These are phyloP conservation scores for Mormoops blainvillei DNA, from an alignment of 2,113 vertebrate genomes.

Conservation along the genomic window DNA sequence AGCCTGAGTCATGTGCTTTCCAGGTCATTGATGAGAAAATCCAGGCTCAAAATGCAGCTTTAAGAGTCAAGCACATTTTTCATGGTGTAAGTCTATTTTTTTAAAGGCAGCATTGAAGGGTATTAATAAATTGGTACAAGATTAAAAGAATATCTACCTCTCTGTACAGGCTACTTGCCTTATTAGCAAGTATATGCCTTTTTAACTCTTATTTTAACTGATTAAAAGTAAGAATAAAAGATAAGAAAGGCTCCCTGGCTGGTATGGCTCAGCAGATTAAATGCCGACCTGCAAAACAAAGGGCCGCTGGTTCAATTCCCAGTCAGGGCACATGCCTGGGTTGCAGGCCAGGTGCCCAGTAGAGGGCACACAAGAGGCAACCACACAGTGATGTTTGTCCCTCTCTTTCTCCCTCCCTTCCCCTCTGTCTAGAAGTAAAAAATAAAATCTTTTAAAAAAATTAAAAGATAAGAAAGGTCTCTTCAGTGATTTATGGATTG, in stretches of 20 bases:
- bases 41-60: constrained; percentile 67
- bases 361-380: no score
- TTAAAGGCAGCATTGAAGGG: constrained; percentile 71
- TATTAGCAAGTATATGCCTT: neutral
- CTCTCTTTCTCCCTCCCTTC: no score
- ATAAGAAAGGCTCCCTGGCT: neutral
- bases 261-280: no score
- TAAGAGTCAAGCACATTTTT: constrained; percentile 74
- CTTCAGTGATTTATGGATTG: neutral
- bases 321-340: no score
- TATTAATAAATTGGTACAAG: constrained; percentile 71
- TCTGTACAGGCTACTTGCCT: constrained; percentile 28
- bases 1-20: constrained; percentile 57
- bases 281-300: no score
- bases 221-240: neutral
- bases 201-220: neutral
- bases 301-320: no score
- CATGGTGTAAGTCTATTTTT: constrained; percentile 67
- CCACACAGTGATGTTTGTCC: no score
- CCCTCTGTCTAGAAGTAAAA: no score
- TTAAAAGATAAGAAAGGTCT: neutral
- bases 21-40: constrained; percentile 76
- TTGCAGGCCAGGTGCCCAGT: no score
- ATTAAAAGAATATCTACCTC: constrained; percentile 69
- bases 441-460: no score